phyloP scores from a whole-genome alignment of 2,113 vertebrate genomes.

The pig (Sus scrofa) region T2T-Sscrofa CM000818.6:80569001-80569500 shows the following conservation, averaged over 20 bases:
- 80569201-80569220: not conserved
- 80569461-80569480: slow-evolving; percentile 64
- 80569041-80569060: slow-evolving; percentile 14
- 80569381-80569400: slow-evolving; percentile 23
- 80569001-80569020: slow-evolving; percentile 65
- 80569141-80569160: not conserved
- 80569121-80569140: slow-evolving; percentile 40
- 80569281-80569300: not conserved
- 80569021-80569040: slow-evolving; percentile 38
- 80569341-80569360: not conserved
- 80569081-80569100: not conserved
- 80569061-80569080: slow-evolving; percentile 35
- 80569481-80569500: not conserved
- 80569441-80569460: slow-evolving; percentile 55
- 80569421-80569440: slow-evolving; percentile 60
- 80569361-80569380: slow-evolving; percentile 3
- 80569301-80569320: slow-evolving; percentile 4
- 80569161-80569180: not conserved
- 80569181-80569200: too few species aligned
- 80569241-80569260: not conserved
- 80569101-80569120: not conserved
- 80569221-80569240: not conserved
- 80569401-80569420: not conserved
- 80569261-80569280: not conserved
- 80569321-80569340: not conserved